Percentiles rank a stretch among this genome's conserved stretches.
Conservation (phyloP, 2,113 vertebrate species). For the Pristiophorus japonicus region DNA sequence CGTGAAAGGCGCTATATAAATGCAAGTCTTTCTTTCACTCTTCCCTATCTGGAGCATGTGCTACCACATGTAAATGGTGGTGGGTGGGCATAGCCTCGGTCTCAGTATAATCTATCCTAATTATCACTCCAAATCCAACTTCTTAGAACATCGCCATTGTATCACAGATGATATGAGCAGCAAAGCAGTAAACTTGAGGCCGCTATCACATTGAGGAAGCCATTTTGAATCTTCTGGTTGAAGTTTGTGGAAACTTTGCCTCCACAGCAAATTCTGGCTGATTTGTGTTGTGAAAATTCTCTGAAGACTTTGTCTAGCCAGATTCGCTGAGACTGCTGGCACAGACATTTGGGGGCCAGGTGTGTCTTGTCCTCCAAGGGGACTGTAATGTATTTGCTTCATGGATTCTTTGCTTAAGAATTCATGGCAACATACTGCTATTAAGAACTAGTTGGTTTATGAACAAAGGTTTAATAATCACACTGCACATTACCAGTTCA, state of each 20-base stretch:
- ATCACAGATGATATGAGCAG: not conserved
- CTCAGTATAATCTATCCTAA: not conserved
- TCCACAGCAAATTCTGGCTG: not conserved
- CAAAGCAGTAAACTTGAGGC: not conserved
- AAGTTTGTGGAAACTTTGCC: not conserved
- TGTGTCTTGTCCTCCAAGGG: no score
- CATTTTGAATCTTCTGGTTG: no score
- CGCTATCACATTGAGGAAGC: not conserved
- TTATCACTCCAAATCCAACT: not conserved
- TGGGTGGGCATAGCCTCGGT: not conserved
- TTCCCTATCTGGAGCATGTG: rapidly evolving
- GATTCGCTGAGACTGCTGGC: no score
- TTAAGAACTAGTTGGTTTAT: no score
- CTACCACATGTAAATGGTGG: not conserved
- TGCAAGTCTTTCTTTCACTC: no score
- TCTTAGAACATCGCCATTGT: not conserved
- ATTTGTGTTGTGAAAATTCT: not conserved
- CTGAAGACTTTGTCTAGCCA: not conserved
- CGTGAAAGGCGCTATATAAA: no score
- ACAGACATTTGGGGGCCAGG: no score
- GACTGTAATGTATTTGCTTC: no score
- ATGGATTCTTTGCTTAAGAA: no score
- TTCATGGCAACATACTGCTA: no score
- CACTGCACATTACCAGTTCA: no score
- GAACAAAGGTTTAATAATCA: no score